Evolutionary conservation across 2,113 vertebrate species (phyloP).

Genomic region (Ellobius talpinus): DNA sequence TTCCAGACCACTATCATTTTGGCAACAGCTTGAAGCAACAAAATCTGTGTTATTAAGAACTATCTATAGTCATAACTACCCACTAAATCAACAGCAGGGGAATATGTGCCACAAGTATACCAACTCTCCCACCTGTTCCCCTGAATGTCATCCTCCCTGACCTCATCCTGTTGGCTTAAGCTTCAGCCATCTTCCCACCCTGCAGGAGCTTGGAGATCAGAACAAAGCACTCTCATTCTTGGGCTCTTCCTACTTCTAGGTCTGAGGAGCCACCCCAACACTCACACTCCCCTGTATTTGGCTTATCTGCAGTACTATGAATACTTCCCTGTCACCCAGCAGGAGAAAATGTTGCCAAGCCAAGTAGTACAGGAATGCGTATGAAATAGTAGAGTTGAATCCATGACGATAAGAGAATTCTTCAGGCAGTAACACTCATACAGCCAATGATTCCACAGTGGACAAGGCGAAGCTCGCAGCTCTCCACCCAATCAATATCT

Average conservation of each 20-base stretch:
- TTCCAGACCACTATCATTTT: neutral
- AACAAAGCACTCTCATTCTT: neutral
- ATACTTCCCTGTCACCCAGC: neutral
- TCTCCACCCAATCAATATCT: neutral
- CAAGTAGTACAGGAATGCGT: neutral
- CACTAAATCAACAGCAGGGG: constrained; percentile 60
- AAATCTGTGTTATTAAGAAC: constrained; percentile 64
- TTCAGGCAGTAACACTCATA: neutral
- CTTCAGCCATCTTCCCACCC: neutral
- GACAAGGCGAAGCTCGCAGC: neutral
- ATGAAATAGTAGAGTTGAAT: neutral
- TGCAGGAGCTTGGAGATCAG: neutral
- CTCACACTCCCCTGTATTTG: neutral
- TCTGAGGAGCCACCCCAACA: neutral
- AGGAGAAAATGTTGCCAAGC: neutral
- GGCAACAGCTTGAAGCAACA: constrained; percentile 35
- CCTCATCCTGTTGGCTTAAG: neutral
- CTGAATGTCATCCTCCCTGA: neutral
- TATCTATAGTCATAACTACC: constrained; percentile 30
- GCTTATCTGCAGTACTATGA: neutral
- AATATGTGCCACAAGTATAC: constrained; percentile 5
- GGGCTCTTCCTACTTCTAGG: neutral
- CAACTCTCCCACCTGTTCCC: neutral
- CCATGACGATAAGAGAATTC: neutral
- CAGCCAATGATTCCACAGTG: neutral